Percentiles rank a stretch among this genome's conserved stretches.
Evolutionary conservation across 2,113 vertebrate species (phyloP).

Genomic region (Burhinus oedicnemus): DNA sequence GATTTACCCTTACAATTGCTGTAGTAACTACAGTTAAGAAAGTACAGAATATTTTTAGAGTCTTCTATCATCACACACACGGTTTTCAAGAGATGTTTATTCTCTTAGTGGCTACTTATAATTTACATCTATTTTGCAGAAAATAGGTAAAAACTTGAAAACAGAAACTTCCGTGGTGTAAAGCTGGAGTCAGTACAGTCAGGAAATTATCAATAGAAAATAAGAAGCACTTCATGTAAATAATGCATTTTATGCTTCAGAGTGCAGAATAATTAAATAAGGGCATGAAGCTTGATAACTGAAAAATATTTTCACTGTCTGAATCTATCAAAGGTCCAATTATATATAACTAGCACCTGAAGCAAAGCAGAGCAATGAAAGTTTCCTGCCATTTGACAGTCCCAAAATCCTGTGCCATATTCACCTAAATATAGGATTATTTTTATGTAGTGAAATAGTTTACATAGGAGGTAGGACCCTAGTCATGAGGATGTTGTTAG

Average conservation of each 20-base stretch:
- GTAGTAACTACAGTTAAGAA: not conserved
- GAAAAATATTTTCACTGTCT: constrained; percentile 1
- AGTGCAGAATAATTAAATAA: constrained; percentile 36
- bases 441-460: not conserved
- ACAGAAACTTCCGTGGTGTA: not conserved
- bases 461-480: not conserved
- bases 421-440: not conserved
- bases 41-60: not conserved
- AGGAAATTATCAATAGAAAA: not conserved
- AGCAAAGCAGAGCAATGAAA: not conserved
- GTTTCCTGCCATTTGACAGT: not conserved
- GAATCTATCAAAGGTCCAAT: not conserved
- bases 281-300: not conserved
- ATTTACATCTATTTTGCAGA: not conserved
- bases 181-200: not conserved
- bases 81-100: not conserved
- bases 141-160: not conserved
- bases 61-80: not conserved
- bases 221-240: not conserved
- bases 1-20: not conserved
- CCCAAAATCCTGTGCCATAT: not conserved
- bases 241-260: constrained; percentile 38
- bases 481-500: not conserved
- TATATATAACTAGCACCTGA: not conserved
- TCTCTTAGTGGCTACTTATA: not conserved